phyloP scores from a whole-genome alignment of 2,113 vertebrate species.

The Myrmecophaga tridactyla region DNA sequence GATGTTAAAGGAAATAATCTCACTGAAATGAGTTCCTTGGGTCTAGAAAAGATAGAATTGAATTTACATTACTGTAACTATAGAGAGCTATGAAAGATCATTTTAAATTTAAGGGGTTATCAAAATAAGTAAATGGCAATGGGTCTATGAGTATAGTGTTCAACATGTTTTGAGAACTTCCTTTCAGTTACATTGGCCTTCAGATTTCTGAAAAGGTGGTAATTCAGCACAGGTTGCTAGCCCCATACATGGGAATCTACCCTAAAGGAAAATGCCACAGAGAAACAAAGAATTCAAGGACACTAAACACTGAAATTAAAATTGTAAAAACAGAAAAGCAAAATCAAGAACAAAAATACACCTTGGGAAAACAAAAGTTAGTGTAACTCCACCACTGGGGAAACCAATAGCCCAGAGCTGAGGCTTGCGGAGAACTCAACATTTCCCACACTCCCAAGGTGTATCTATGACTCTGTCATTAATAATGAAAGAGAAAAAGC shows the following conservation, averaged over 20 bases:
- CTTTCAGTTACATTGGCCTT: background rate
- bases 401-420: background rate
- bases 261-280: background rate
- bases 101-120: background rate
- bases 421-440: background rate
- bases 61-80: background rate
- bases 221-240: background rate
- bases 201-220: background rate
- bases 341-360: too few relatives aligned
- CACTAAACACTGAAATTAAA: background rate
- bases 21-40: background rate
- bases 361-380: background rate
- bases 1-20: background rate
- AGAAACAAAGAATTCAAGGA: background rate
- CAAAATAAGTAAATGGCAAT: background rate
- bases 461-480: background rate
- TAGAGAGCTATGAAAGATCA: background rate
- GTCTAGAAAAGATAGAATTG: background rate
- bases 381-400: background rate
- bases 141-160: background rate
- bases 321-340: background rate
- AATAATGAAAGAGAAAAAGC: background rate
- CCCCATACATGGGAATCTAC: background rate
- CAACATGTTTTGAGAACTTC: background rate
- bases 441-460: accelerated